A percentile compares a stretch with the other conserved stretches of the same genome.
Conservation (phyloP, 2,888 invertebrate genomes). For the Leistus spinibarbis region DNA sequence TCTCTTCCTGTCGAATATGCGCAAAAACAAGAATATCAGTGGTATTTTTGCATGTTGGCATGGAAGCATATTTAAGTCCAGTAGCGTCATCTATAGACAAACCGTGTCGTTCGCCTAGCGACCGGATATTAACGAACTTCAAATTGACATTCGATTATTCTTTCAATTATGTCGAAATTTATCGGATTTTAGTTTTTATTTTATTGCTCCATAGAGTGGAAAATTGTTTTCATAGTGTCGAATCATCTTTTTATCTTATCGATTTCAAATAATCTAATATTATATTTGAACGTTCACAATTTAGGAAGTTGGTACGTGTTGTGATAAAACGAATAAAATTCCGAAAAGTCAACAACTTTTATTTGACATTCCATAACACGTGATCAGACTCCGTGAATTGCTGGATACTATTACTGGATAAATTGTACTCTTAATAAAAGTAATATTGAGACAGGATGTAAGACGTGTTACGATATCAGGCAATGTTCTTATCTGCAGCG, state of each 20-base stretch:
- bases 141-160: background rate
- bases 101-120: too few relatives aligned
- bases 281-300: slow-evolving; percentile 1
- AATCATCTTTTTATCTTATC: slow-evolving; percentile 4
- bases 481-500: too few relatives aligned
- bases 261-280: slow-evolving; percentile 10
- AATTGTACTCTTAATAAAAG: background rate
- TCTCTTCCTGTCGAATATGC: too few relatives aligned
- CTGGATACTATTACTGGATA: background rate
- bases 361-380: slow-evolving; percentile 4
- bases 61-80: background rate
- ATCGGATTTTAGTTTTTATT: background rate
- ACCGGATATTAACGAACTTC: background rate
- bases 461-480: too few relatives aligned
- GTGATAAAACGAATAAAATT: background rate
- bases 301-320: background rate
- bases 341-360: slow-evolving; percentile 9
- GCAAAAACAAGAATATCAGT: too few relatives aligned
- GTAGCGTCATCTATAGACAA: background rate
- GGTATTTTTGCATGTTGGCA: too few relatives aligned
- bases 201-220: background rate
- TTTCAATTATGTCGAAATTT: background rate
- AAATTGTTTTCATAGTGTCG: background rate
- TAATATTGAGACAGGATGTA: too few relatives aligned
- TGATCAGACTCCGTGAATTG: background rate